Percentiles rank a stretch among this genome's conserved stretches.
phyloP scores from a whole-genome alignment of 2,888 invertebrate species.

The Erebia ligea region DNA sequence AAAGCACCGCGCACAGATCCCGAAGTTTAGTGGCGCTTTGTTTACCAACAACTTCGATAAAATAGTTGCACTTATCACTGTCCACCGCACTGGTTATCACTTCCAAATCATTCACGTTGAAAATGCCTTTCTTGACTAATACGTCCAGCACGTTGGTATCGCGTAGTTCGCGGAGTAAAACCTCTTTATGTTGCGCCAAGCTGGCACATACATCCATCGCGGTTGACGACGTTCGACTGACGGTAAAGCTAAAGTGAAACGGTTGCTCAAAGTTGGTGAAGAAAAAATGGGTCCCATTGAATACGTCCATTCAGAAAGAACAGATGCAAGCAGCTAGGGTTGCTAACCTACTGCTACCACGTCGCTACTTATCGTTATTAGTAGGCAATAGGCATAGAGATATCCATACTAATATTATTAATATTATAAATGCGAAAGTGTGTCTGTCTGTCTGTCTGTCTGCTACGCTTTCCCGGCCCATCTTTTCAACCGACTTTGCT shows the following conservation, averaged over 20 bases:
- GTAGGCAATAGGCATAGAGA: no score
- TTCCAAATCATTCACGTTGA: conserved; percentile 85
- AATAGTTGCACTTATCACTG: conserved; percentile 82
- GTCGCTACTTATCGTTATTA: no score
- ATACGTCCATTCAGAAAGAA: conserved; percentile 50
- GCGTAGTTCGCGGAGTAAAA: conserved; percentile 84
- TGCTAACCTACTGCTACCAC: no score
- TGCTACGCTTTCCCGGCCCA: no score
- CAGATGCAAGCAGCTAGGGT: conserved; percentile 48
- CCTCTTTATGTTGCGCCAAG: conserved; percentile 84
- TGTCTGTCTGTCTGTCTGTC: no score
- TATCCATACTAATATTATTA: no score
- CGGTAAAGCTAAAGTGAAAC: conserved; percentile 21
- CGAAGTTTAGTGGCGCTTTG: conserved; percentile 84
- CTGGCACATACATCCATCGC: conserved; percentile 83
- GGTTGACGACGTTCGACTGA: conserved; percentile 79
- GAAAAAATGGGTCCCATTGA: conserved; percentile 48
- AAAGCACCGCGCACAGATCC: conserved; percentile 84
- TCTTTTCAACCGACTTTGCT: no score
- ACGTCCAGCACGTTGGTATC: conserved; percentile 85
- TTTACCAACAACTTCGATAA: conserved; percentile 85
- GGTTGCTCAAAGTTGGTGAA: conserved; percentile 33
- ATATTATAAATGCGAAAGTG: no score
- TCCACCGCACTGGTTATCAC: conserved; percentile 73
- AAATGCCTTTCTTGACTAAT: conserved; percentile 85